Evolutionary conservation across 2,113 vertebrate genomes (phyloP).

Genomic region (Cryptotis parvus): DNA sequence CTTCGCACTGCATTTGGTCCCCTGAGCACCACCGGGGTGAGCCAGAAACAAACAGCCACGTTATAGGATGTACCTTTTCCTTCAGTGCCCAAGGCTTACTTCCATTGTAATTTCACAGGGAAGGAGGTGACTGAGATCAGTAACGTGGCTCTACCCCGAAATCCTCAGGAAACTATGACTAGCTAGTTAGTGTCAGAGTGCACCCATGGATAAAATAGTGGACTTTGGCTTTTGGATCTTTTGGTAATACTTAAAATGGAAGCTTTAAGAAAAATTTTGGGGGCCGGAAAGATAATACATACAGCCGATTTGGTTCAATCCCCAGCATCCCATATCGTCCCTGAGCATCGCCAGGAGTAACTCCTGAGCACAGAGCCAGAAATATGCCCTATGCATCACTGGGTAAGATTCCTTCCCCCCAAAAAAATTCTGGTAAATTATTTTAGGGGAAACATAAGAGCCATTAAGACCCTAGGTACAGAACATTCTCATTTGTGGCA

Average conservation of each 20-base stretch:
- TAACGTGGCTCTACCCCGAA: neutral
- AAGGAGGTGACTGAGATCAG: neutral
- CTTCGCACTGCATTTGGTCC: too few species aligned
- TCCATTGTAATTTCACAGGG: neutral
- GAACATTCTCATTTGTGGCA: neutral
- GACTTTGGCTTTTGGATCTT: conserved; percentile 14
- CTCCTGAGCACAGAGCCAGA: too few species aligned
- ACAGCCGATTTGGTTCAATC: too few species aligned
- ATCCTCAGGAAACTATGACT: neutral
- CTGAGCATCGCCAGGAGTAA: too few species aligned
- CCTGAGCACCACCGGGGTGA: too few species aligned
- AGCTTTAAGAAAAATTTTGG: conserved; percentile 14
- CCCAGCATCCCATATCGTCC: too few species aligned
- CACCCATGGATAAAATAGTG: neutral
- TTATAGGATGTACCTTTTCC: neutral
- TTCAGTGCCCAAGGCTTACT: neutral
- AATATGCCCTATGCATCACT: too few species aligned
- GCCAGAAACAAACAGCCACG: too few species aligned
- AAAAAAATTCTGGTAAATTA: neutral
- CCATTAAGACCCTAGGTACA: neutral
- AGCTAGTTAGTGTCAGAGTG: neutral
- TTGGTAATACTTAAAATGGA: conserved; percentile 27
- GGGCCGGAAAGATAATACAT: neutral
- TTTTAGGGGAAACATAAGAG: conserved; percentile 9
- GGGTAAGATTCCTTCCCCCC: too few species aligned